Evolutionary conservation across 2,113 vertebrate species (phyloP), one percentile per base, ranked within the genome.

Genomic region (Carettochelys insculpta): DNA sequence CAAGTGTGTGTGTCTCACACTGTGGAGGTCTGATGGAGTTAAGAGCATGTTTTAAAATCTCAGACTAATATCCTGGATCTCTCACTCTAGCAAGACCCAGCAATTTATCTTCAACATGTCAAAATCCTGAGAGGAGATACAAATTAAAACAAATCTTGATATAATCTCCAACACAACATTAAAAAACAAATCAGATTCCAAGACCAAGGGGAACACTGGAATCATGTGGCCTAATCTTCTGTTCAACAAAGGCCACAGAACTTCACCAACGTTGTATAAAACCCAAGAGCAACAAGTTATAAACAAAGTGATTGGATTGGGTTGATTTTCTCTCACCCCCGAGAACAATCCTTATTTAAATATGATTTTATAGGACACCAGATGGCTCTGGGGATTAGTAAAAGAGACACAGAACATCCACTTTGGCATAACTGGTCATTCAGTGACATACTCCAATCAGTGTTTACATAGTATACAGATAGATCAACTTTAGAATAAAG

Each of bases 381-480:
- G 34, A 3, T 2, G 8, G 47, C 65, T 85, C 75, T 68, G 53
- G 80, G 27, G 75, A 3, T 25, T 25, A 71, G 31, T 17, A 5
- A 34, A 31, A 3, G 82, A 82, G 51, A 45, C 47, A 25, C n/a
- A n/a, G 29, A 80, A 1, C 2, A 11, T 3, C 5, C 0, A 25
- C 4, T 75, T 43, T 25, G 50, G 43, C 25, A 43, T 31, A 48
- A 20, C 34, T 75, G n/a, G n/a, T 2, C 61, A 68, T 68, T 71
- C 27, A 11, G 20, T 53, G 61, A 27, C 3, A 50, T 8, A 0
- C 0, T 4, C 38, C 71, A 19, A 50, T 77, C 6, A 56, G n/a
- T 1, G 2, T 47, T 85, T 1, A 0, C 27, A 56, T 3, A 58
- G 12, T 14, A 58, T 14, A 58, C 29, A 58, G 54, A 58, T 6